Evolutionary conservation across 2,888 invertebrate genomes (phyloP).

Genomic region (Drosophila barbarae): DNA sequence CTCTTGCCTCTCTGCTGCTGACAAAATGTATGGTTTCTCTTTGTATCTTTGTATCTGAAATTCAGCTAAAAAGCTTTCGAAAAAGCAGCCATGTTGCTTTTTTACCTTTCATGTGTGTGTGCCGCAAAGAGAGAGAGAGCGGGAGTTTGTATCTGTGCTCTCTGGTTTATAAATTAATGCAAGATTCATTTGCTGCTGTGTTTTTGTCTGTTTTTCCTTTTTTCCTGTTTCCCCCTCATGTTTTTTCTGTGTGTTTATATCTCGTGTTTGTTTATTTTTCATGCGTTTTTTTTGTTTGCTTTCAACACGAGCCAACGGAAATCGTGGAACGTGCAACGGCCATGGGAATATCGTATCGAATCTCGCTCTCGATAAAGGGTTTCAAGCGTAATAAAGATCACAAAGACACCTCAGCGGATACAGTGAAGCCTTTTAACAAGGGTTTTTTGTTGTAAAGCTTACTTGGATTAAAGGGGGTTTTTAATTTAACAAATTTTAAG

Average conservation of each 20-base stretch:
- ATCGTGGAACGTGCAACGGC: constrained; percentile 29
- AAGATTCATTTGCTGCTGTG: constrained; percentile 43
- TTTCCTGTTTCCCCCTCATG: constrained; percentile 22
- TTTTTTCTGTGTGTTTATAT: constrained; percentile 30
- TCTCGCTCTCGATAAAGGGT: constrained; percentile 9
- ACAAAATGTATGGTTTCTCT: constrained; percentile 55
- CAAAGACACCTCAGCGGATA: background rate
- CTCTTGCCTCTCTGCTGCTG: constrained; percentile 50
- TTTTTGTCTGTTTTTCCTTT: constrained; percentile 30
- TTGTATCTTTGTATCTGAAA: constrained; percentile 50
- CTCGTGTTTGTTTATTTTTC: constrained; percentile 64
- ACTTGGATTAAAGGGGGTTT: background rate
- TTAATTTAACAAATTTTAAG: background rate
- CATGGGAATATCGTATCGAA: constrained; percentile 16
- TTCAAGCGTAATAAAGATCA: constrained; percentile 18
- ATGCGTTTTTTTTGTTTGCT: constrained; percentile 54
- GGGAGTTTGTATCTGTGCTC: constrained; percentile 31
- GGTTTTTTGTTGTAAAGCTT: too few species aligned
- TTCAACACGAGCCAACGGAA: constrained; percentile 49
- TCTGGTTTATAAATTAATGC: constrained; percentile 49
- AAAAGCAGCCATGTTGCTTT: constrained; percentile 73
- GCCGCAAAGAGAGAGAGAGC: constrained; percentile 4
- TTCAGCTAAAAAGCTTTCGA: constrained; percentile 72
- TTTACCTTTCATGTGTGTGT: constrained; percentile 31
- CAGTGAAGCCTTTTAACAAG: background rate